Conservation (phyloP, 2,113 vertebrate genomes). For the Dryoscopus gambensis region DNA sequence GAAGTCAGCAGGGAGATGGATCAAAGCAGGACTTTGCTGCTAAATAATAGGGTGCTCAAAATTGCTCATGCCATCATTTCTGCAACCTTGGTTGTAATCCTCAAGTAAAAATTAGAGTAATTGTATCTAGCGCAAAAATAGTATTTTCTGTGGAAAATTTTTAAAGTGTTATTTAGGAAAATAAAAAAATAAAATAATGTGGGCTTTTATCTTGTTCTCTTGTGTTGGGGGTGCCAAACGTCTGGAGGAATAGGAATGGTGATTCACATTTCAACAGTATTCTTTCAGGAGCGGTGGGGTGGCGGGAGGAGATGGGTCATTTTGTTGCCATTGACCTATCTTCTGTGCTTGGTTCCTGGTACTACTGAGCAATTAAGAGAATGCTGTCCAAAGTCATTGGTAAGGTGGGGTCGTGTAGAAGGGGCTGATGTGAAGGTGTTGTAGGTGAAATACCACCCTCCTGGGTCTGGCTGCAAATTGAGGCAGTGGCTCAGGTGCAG, state of each 20-base stretch:
- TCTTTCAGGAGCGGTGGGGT: not conserved
- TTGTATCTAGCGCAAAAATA: not conserved
- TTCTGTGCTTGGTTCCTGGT: not conserved
- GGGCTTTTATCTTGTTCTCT: not conserved
- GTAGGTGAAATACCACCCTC: not conserved
- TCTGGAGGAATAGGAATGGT: not conserved
- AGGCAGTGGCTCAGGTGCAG: not conserved
- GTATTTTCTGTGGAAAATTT: not conserved
- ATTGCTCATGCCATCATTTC: conserved; percentile 28
- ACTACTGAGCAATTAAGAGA: not conserved
- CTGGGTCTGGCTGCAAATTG: rapidly evolving
- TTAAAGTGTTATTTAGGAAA: not conserved
- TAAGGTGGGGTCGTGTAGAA: rapidly evolving
- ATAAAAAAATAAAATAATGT: not conserved
- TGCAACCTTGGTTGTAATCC: not conserved
- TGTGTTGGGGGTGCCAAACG: not conserved
- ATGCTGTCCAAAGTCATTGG: rapidly evolving
- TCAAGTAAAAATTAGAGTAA: not conserved
- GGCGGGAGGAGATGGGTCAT: not conserved
- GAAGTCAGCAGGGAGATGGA: conserved; percentile 50
- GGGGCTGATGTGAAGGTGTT: not conserved
- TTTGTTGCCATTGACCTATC: not conserved
- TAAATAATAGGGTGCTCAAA: conserved; percentile 53
- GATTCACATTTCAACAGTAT: not conserved
- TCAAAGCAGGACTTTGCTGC: conserved; percentile 40